Evolutionary conservation across 2,113 vertebrate species (phyloP).

Genomic region (Pygoscelis adeliae): DNA sequence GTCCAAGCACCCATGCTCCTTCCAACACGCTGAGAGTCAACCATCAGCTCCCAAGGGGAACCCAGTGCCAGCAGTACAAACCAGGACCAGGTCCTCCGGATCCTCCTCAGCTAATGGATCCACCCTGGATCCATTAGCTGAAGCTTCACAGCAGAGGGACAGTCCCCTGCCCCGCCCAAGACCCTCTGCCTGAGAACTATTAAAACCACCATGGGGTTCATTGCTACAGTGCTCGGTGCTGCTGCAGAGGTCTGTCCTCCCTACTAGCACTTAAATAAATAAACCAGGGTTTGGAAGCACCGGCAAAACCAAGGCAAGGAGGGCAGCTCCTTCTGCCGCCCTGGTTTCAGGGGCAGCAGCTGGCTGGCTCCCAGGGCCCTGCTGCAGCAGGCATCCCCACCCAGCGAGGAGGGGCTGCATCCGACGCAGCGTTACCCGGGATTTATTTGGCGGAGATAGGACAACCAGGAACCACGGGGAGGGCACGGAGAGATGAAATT

Average conservation of each 20-base stretch:
- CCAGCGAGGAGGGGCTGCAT: accelerated
- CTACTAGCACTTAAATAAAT: background rate
- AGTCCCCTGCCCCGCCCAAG: background rate
- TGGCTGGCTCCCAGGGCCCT: background rate
- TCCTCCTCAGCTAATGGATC: too few species aligned
- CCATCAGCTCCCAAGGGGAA: background rate
- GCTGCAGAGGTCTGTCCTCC: background rate
- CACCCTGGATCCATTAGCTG: background rate
- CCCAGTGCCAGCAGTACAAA: background rate
- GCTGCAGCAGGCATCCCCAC: background rate
- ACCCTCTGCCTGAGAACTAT: background rate
- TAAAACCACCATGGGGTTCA: background rate
- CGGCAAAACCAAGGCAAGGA: background rate
- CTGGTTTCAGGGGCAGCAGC: background rate
- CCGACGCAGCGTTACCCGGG: accelerated
- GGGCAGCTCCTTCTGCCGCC: background rate
- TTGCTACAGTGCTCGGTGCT: background rate
- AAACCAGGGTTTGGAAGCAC: background rate
- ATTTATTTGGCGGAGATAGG: background rate
- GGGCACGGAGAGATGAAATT: background rate
- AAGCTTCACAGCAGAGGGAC: background rate
- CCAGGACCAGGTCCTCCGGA: background rate
- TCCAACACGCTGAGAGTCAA: background rate
- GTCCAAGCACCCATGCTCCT: background rate
- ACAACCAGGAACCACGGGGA: background rate